Evolutionary conservation across 2,888 invertebrate genomes (phyloP), one percentile per base, ranked within the genome.

Genomic region (Trichacis sp.): DNA sequence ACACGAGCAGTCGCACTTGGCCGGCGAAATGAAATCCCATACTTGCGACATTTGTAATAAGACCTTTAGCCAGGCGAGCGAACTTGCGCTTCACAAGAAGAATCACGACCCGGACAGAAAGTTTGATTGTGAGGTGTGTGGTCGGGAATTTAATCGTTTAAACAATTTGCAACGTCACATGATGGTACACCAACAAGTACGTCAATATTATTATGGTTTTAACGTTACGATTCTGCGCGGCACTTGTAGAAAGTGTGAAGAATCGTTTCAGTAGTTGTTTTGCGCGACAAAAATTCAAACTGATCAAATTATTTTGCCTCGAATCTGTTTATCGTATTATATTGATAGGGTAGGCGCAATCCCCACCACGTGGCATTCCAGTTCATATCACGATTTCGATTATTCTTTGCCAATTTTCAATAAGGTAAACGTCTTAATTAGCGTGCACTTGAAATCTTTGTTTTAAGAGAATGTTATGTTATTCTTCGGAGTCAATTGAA

Each of bases 31-130:
- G 57, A 73, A 74, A 48, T 85, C 85, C 5, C 87, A 85, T 54
- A 72, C 80, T 0, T 90, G 89, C 69, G 79, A 83, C 1, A 77
- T 88, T 51, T 89, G 89, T 71, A 85, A 86, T 45, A 89, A 87
- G 63, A 81, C 87, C 0, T 90, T 89, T 58, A 82, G 86, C 11
- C 84, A 86, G 1, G 18, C 87, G 83, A 70, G 86, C 82, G 86
- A 87, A 58, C 74, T 87, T 43, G 85, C 80, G 69, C 73, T 84
- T 40, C 87, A 87, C 68, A 83, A 81, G 70, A 85, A 84, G 68
- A 82, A 82, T 64, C 84, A 84, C 55, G 84, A 85, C 72, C 80
- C 81, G 40, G 83, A 84, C 68, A 83, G 82, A 71, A 84, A 84
- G 73, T 84, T 80, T 68, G 82, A 84, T 74, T 85, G 84, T 70